Conservation (phyloP, 2,888 invertebrate species). For the Gonocerus acuteangulatus region DNA sequence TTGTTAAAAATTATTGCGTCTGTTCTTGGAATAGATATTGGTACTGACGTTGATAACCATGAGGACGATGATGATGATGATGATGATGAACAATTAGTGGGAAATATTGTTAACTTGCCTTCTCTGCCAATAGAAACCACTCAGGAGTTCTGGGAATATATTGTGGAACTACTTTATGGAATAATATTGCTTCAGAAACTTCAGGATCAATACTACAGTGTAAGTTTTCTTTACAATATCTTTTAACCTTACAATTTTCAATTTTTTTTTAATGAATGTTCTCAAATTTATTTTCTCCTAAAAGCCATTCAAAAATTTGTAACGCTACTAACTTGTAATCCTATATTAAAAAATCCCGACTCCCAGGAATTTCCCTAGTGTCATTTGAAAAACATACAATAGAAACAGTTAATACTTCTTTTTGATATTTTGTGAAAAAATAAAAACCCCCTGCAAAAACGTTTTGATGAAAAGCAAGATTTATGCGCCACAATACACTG, state of each 20-base stretch:
- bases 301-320: too few relatives aligned
- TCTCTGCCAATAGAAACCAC: background rate
- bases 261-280: too few relatives aligned
- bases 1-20: slow-evolving; percentile 3
- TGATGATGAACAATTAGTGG: slow-evolving; percentile 6
- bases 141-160: slow-evolving; percentile 1
- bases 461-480: too few relatives aligned
- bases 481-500: too few relatives aligned
- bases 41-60: background rate
- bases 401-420: too few relatives aligned
- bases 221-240: slow-evolving; percentile 11
- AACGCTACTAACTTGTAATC: too few relatives aligned
- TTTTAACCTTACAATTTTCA: background rate
- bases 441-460: too few relatives aligned
- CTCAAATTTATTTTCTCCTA: too few relatives aligned
- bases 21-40: background rate
- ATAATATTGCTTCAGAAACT: slow-evolving; percentile 10
- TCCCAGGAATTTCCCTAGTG: too few relatives aligned
- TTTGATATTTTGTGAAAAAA: too few relatives aligned
- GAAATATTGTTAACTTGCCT: background rate
- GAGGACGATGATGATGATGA: background rate
- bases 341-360: too few relatives aligned
- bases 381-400: too few relatives aligned
- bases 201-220: slow-evolving; percentile 20
- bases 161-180: slow-evolving; percentile 10